Evolutionary conservation across 2,888 invertebrate species (phyloP), one percentile per base, ranked within the genome.

Genomic region (Pycnomerus fuliginosus): DNA sequence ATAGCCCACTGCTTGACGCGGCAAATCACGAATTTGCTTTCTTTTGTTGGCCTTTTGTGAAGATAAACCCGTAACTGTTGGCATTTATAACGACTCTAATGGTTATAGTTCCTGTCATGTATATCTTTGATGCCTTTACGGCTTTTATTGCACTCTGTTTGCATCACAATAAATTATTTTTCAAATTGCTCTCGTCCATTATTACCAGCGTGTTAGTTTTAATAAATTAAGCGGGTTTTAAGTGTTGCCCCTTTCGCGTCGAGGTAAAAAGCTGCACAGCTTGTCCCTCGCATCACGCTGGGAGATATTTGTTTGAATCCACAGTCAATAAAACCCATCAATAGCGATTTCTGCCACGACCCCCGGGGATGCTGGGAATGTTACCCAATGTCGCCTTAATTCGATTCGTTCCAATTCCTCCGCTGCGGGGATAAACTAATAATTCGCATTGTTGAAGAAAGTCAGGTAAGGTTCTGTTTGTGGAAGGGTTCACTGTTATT

Each of bases 21-120:
- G 64, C 64, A 65, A 66, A 65, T 66, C 66, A 64, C 66, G 64
- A 66, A 66, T 66, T 66, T 65, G 66, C 66, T 63, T 61, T 60
- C 64, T 60, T 64, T 66, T 66, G 66, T 66, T 60, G 58, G 50
- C 44, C 60, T 60, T 61, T 63, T 63, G 64, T 62, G 55, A 51
- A 59, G 62, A 63, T 63, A 61, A 64, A 64, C 60, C 61, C 63
- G 62, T 64, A 63, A 63, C 63, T 64, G 63, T 63, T 64, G 63
- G 64, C 62, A 62, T 66, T 66, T 66, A 65, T 61, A 62, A 63
- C 64, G 61, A 58, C 61, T 63, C 62, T 64, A 64, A 64, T 64
- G 64, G 65, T 64, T 64, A 62, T 60, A 58, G 60, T 63, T 59
- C 53, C 56, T 60, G 61, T 61, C 62, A 57, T 60, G 55, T 57